Evolutionary conservation across 2,888 invertebrate genomes (phyloP), one percentile per base, ranked within the genome.

Genomic region (Vesta saturnalis): DNA sequence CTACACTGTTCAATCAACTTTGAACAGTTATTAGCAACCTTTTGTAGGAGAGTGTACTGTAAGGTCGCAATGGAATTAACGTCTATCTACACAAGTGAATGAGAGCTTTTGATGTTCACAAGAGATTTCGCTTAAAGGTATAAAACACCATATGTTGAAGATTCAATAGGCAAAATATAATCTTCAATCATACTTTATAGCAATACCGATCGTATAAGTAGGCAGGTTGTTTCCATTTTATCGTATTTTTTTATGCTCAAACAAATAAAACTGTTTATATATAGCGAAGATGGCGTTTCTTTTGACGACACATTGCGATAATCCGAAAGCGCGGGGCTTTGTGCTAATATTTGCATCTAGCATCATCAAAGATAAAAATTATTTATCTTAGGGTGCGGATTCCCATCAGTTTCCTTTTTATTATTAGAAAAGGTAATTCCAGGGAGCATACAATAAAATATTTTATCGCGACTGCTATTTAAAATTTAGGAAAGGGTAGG

Each of bases 231-330:
- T 64, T 63, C 62, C 65, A 69, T 65, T 74, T 72, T 74, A 74
- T 73, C 69, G 66, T 60, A 67, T 67, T 65, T 72, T n/a, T 74
- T 74, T 73, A 77, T 76, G 73, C 66, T 64, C 76, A 64, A 71
- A 72, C 76, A 74, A 78, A 80, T 80, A 80, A 80, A 79, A 79
- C 77, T 78, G 77, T 79, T 79, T 80, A 78, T 80, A 78, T 77
- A 77, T 77, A 74, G 70, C 71, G 71, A 70, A 73, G 73, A 74
- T 67, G 63, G 72, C 69, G 63, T 59, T 67, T 63, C 69, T 73
- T 76, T 73, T 64, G 71, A 65, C 62, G 70, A 62, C 66, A 70
- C 57, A 63, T 65, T 64, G 64, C 64, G 66, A 69, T 69, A 69
- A 69, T 69, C 69, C 69, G 47, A 6, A 56, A 62, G 58, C 60